Evolutionary conservation across 2,113 vertebrate species (phyloP).

Genomic region (Microcebus ravelobensis): DNA sequence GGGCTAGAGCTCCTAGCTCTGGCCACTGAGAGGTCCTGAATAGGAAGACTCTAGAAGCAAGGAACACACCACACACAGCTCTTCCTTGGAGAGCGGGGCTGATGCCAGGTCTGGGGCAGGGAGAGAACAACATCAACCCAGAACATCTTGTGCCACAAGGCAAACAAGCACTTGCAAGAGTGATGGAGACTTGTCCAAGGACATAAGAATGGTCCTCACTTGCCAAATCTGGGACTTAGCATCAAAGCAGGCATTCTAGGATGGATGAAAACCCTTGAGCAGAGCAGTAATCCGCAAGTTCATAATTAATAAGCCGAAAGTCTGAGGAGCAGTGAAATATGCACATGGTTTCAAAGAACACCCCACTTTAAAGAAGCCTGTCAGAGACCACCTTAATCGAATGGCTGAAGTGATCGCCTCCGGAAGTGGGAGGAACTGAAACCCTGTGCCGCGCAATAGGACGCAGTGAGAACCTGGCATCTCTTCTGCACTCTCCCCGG

Average conservation of each 20-base stretch:
- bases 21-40: background rate
- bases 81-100: background rate
- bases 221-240: background rate
- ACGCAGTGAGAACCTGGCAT: too few species aligned
- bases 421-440: background rate
- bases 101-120: background rate
- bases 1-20: background rate
- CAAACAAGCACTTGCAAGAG: background rate
- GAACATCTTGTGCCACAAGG: background rate
- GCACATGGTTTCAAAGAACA: background rate
- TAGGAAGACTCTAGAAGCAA: background rate
- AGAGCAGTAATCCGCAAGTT: background rate
- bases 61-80: background rate
- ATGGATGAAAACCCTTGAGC: background rate
- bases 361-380: background rate
- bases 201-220: too few species aligned
- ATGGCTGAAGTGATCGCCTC: background rate
- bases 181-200: background rate
- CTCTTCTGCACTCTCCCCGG: background rate
- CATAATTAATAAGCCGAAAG: background rate
- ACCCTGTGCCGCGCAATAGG: accelerated
- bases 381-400: background rate
- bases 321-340: background rate
- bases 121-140: background rate
- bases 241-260: background rate